A percentile compares a stretch with the other conserved stretches of the same genome.
These are phyloP conservation scores for Panagrolaimus sp. DNA, from an alignment of 1,140 invertebrate genomes.

Conservation along the genomic window DNA sequence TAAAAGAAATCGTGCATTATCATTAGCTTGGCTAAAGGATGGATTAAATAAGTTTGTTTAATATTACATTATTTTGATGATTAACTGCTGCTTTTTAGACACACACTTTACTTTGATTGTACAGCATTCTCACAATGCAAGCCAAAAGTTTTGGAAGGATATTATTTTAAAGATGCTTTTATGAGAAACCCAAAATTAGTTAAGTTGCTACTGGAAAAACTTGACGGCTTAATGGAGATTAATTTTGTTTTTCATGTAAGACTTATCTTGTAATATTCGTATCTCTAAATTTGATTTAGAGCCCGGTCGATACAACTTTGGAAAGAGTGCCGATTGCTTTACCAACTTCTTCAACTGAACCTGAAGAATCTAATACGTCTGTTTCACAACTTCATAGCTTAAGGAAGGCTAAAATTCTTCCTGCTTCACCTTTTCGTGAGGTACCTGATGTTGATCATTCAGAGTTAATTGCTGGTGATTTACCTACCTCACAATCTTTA, in stretches of 20 bases:
- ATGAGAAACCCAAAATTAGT: neutral
- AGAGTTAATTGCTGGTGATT: too few species aligned
- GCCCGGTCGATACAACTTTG: neutral
- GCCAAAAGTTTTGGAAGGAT: neutral
- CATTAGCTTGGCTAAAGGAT: constrained; percentile 6
- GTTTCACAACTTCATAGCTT: neutral
- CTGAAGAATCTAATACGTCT: neutral
- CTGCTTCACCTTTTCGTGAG: too few species aligned
- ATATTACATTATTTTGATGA: too few species aligned
- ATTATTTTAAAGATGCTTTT: neutral
- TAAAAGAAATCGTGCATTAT: neutral
- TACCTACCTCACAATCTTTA: neutral
- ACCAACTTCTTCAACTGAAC: neutral
- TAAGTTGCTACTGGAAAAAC: neutral
- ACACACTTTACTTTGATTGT: neutral
- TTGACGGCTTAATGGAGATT: neutral
- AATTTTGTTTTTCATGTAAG: neutral
- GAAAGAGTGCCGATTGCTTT: constrained; percentile 1
- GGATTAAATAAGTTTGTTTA: neutral
- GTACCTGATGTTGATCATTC: too few species aligned
- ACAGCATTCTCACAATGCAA: neutral
- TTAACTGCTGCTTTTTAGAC: neutral
- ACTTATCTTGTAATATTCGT: too few species aligned
- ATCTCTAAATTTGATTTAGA: neutral
- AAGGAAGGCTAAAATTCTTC: too few species aligned